Evolutionary conservation across 2,888 invertebrate species (phyloP).

Genomic region (Zygothrica quintamaculata): DNA sequence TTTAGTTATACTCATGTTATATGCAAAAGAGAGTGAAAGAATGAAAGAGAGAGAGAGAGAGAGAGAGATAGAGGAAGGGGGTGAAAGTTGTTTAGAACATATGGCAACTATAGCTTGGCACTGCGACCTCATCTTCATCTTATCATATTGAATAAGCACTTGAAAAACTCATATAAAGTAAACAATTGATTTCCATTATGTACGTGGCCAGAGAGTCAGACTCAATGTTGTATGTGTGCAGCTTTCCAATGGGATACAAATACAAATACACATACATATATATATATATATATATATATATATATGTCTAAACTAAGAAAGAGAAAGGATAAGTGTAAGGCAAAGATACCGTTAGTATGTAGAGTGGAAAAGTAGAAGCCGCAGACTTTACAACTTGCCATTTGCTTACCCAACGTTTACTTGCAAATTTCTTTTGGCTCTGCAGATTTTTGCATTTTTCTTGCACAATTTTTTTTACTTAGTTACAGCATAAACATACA

Average conservation of each 20-base stretch:
- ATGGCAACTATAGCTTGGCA: constrained; percentile 35
- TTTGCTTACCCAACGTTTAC: constrained; percentile 74
- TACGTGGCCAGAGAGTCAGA: constrained; percentile 51
- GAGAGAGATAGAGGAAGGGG: no score
- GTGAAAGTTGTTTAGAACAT: constrained; percentile 15
- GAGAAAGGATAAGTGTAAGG: neutral
- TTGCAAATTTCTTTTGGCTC: constrained; percentile 68
- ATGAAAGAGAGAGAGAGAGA: no score
- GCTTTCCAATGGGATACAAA: constrained; percentile 1
- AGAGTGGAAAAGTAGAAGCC: constrained; percentile 52
- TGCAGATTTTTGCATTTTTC: constrained; percentile 63
- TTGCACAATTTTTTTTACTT: constrained; percentile 58
- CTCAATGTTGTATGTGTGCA: constrained; percentile 1
- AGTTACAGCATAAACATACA: no score
- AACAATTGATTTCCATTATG: constrained; percentile 78
- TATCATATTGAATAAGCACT: constrained; percentile 79
- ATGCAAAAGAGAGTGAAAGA: neutral
- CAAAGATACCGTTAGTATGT: constrained; percentile 11
- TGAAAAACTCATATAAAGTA: constrained; percentile 78
- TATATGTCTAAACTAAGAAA: neutral
- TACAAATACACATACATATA: neutral
- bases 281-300: neutral
- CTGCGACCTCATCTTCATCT: constrained; percentile 62
- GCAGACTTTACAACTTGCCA: constrained; percentile 73
- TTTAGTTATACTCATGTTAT: constrained; percentile 16